Conservation (phyloP, 2,797 vertebrate species). For the Sebastes trivittatus region DNA sequence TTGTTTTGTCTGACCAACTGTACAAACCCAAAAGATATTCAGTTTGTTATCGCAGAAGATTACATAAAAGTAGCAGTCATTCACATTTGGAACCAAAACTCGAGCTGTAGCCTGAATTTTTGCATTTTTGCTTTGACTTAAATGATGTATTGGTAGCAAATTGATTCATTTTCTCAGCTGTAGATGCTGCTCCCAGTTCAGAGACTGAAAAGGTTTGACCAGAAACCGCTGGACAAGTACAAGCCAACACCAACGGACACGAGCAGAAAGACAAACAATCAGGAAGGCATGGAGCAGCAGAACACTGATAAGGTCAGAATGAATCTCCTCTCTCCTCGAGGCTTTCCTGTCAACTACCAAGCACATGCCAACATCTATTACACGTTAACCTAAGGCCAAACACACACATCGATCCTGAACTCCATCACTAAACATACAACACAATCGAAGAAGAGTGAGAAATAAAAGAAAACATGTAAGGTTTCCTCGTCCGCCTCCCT, state of each 20-base stretch:
- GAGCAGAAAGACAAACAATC: conserved; percentile 7
- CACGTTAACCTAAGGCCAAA: conserved; percentile 10
- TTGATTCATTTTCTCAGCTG: background rate
- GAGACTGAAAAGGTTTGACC: background rate
- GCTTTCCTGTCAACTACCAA: conserved; percentile 33
- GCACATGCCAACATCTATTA: conserved; percentile 55
- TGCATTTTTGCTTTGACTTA: background rate
- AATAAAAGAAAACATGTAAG: background rate
- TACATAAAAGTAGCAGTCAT: background rate
- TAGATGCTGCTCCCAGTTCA: background rate
- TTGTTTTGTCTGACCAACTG: background rate
- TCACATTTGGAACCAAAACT: background rate
- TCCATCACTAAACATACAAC: background rate
- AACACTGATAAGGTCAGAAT: conserved; percentile 51
- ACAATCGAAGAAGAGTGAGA: background rate
- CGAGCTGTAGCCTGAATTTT: background rate
- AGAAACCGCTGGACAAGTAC: background rate
- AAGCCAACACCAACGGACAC: background rate
- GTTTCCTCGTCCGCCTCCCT: background rate
- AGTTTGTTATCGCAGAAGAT: background rate
- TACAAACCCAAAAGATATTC: background rate
- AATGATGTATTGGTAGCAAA: no score
- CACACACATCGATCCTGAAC: conserved; percentile 12
- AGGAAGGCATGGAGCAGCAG: background rate
- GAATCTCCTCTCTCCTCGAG: conserved; percentile 28